Base-by-base conservation (phyloP, 2,797 vertebrate species). In the Trachurus trachurus region DNA sequence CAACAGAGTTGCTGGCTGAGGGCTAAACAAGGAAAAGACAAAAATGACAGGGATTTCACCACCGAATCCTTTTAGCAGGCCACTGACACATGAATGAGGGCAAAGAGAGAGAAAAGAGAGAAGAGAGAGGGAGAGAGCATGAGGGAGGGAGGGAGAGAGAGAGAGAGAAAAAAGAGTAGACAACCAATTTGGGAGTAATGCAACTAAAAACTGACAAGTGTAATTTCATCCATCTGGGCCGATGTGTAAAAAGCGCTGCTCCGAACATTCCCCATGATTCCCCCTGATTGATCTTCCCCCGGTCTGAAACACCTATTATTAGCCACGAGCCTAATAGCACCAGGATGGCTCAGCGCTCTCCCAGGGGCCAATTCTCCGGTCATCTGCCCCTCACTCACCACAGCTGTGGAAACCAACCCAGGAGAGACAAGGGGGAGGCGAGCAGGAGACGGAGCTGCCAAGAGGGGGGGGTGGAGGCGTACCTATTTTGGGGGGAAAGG, bases 261-360 rank as follows among this genome's bases (percentile, higher is more conserved):
- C 94, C 85, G 94, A 96, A 96, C 94, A 95, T 95, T 94, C 94
- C 94, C 94, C 93, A 93, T 95, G 95, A 95, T 95, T 95, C 94
- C 91, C 92, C 91, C 92, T 95, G 96, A 97, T 96, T 96, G 95
- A 95, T 96, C 96, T 96, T 96, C 94, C 94, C 95, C 95, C 90
- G 94, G 92, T 94, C 94, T 95, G 94, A 97, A 96, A 96, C 95
- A 96, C 94, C 95, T 96, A 95, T 94, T 96, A 97, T 96, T 96
- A 96, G 95, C 95, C 95, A 95, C 94, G 92, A 94, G 95, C 93
- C 95, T 96, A 97, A 96, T 96, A 96, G 95, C 94, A 96, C 92
- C 95, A 96, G 96, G 95, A 96, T 96, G 95, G 94, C 95, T 95
- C 93, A 91, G 93, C 85, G 88, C 94, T 96, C 94, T 95, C 93